These are phyloP conservation scores for Ypsolopha sequella DNA, from an alignment of 2,888 invertebrate genomes.

Conservation along the genomic window DNA sequence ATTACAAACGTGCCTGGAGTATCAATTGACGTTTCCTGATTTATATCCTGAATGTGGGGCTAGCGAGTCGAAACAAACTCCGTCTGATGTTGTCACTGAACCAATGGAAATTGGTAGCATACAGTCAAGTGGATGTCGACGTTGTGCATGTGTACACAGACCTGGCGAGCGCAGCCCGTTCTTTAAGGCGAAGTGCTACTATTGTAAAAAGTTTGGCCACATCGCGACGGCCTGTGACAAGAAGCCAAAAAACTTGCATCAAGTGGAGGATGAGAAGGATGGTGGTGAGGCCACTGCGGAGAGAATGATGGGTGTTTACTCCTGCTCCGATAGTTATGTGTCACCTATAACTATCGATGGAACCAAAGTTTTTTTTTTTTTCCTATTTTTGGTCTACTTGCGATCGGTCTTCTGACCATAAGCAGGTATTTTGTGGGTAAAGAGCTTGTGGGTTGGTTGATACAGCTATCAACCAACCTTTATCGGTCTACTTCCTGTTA, in stretches of 20 bases:
- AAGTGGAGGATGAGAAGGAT: background rate
- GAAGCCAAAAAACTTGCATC: background rate
- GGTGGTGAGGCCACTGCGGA: background rate
- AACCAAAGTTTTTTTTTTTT: too few species aligned
- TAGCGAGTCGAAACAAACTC: background rate
- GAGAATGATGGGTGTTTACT: background rate
- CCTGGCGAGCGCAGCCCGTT: background rate
- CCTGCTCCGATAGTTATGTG: too few species aligned
- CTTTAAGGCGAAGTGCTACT: background rate
- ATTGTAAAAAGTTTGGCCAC: background rate
- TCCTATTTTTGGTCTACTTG: too few species aligned
- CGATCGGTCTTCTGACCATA: too few species aligned
- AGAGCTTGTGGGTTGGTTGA: too few species aligned
- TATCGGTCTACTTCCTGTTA: too few species aligned
- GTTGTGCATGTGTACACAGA: background rate
- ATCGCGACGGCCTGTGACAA: background rate
- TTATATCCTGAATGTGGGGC: too few species aligned
- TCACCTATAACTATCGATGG: too few species aligned
- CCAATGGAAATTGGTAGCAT: background rate
- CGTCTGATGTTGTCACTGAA: too few species aligned
- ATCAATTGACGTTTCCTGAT: background rate
- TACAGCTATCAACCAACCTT: too few species aligned
- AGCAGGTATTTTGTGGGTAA: too few species aligned
- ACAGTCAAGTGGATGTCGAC: background rate
- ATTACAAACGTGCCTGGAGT: background rate